Evolutionary conservation across 2,888 invertebrate genomes (phyloP), one percentile per base, ranked within the genome.

Genomic region (Meiosimyza decipiens): DNA sequence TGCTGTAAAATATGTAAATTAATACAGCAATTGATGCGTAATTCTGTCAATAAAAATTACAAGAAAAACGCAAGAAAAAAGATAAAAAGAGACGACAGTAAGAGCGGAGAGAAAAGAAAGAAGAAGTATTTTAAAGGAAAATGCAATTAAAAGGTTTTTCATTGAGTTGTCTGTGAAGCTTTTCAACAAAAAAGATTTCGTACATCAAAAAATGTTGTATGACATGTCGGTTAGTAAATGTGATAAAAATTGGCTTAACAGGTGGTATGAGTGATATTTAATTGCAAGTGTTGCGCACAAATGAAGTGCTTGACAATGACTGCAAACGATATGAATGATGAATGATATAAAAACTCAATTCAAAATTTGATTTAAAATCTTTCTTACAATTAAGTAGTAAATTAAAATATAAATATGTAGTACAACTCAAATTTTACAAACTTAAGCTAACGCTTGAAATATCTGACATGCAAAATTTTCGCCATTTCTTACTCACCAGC

Each of bases 1-100:
- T 72, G 69, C 78, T 82, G 67, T 86, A 86, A 76, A 73, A 81
- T 63, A 84, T 80, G 79, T 86, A 86, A 71, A 81, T 79, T 72
- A 84, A 74, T 73, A 83, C 74, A 71, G 81, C 82, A 74, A 85
- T 67, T 68, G 83, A 83, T 18, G 82, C 80, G n/a, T 81, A 81
- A 75, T 83, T 85, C 85, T 86, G 73, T 51, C 74, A 60, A 13
- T 52, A 62, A 22, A 16, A 54, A 33, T 51, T 51, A 55, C 55
- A 55, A 55, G 16, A 54, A 18, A 57, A 68, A 47, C 28, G 28
- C 2, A 28, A 4, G 28, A 4, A 60, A 18, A 59, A 18, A 33
- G n/a, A 66, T 12, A 4, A 52, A 57, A 66, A 71, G 22, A 64
- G 12, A n/a, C n/a, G 22, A 50, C 54, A 55, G 52, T 59, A 62